Evolutionary conservation across 2,797 vertebrate species (phyloP), one percentile per base, ranked within the genome.

Genomic region (Vireo griseus): DNA sequence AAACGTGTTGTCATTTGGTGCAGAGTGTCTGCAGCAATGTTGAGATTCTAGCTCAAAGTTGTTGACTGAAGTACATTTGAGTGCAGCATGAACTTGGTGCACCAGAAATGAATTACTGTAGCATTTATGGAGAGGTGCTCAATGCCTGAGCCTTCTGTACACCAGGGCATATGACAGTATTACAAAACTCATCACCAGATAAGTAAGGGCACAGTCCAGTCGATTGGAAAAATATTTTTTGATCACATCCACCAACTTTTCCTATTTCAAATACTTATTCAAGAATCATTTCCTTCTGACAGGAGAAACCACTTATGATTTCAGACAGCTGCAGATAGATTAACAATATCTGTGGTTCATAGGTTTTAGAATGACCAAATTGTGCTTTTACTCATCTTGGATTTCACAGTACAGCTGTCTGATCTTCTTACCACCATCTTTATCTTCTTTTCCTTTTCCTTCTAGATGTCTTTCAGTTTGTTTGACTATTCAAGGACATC

Each of bases 141-240:
- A 16, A 2, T 59, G 52, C 39, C 47, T 77, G 52, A 89, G 26
- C 59, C 67, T 79, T 91, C 67, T 74, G 52, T 77, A 92, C 42
- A 40, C 50, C 65, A 72, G 58, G 50, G 37, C 4, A 1, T 72
- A n/a, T 5, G 50, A 78, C 51, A 25, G 25, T 65, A 59, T 72
- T 94, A 87, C 29, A 52, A 37, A 92, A 80, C 61, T 88, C 67
- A 61, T 93, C 62, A 21, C n/a, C 4, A 24, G 35, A 14, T 93
- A 80, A 88, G 18, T 59, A 69, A 89, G 28, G 44, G 31, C 72
- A 35, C 35, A 77, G 54, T 72, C 39, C 59, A 88, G 81, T 86
- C 86, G 93, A 71, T 29, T 86, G 75, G 85, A 77, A 95, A 95
- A 92, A 89, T 67, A 54, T 10, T 82, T 84, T 93, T 92, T 88